These are phyloP conservation scores for Leucoptera coffeella DNA, from an alignment of 2,888 invertebrate genomes.

Conservation along the genomic window DNA sequence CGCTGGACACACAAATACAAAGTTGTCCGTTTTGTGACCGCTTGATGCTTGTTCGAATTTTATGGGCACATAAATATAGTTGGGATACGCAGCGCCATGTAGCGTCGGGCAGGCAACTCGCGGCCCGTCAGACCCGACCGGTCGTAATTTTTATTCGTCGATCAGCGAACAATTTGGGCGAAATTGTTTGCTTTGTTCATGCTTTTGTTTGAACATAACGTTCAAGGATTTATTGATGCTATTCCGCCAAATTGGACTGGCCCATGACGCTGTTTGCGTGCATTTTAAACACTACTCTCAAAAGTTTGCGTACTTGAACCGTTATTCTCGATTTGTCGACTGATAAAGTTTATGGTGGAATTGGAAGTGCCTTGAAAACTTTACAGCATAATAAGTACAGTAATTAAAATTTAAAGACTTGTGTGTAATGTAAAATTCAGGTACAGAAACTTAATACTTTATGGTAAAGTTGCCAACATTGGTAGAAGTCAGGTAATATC, in stretches of 20 bases:
- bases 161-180: conserved; percentile 36
- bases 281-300: no score
- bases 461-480: no score
- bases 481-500: no score
- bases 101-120: conserved; percentile 2
- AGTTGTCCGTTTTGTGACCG: conserved; percentile 19
- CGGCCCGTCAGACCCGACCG: conserved; percentile 12
- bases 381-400: no score
- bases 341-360: not conserved
- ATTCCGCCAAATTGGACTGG: no score
- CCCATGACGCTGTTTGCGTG: no score
- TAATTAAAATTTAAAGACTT: no score
- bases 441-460: no score
- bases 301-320: conserved; percentile 30
- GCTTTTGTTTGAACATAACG: conserved; percentile 36
- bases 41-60: conserved; percentile 34
- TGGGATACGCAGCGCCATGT: conserved; percentile 13
- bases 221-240: conserved; percentile 24
- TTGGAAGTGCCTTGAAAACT: no score
- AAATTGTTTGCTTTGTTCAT: conserved; percentile 41
- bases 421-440: no score
- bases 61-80: conserved; percentile 39
- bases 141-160: conserved; percentile 33
- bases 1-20: conserved; percentile 24
- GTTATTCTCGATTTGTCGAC: conserved; percentile 12